A percentile compares a stretch with the other conserved stretches of the same genome.
Conservation (phyloP, 2,888 invertebrate genomes). For the Microchrysa polita region DNA sequence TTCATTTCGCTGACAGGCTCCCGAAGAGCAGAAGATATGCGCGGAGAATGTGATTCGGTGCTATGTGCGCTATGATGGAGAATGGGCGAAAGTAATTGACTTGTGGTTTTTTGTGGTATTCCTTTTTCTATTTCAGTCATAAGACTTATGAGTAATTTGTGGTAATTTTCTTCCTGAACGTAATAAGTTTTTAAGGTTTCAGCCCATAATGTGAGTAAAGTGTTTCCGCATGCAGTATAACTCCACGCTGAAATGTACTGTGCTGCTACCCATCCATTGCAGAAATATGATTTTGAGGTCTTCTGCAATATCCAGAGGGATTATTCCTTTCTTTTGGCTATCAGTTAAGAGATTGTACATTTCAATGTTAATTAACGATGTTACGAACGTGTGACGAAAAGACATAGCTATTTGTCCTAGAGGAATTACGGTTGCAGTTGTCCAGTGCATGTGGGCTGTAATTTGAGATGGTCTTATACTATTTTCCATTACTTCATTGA, state of each 20-base stretch:
- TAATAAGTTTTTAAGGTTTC: slow-evolving; percentile 21
- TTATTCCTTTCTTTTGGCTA: background rate
- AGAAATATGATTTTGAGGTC: background rate
- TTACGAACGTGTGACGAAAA: background rate
- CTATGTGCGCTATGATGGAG: background rate
- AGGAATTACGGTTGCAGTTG: too few relatives aligned
- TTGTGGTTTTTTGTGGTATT: slow-evolving; percentile 31
- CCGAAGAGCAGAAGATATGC: background rate
- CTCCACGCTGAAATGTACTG: slow-evolving; percentile 5
- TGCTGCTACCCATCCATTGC: background rate
- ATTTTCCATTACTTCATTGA: too few relatives aligned
- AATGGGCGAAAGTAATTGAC: slow-evolving; percentile 40
- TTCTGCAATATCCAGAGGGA: background rate
- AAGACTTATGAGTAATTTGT: slow-evolving; percentile 35
- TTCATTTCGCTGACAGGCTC: background rate
- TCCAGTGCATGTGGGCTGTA: too few relatives aligned
- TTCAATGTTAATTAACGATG: background rate
- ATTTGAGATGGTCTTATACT: too few relatives aligned
- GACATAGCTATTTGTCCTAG: too few relatives aligned
- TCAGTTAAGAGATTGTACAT: background rate
- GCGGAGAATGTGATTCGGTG: too few relatives aligned
- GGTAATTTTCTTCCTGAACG: slow-evolving; percentile 32
- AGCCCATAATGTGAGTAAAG: slow-evolving; percentile 18
- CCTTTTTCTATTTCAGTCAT: background rate
- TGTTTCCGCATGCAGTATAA: slow-evolving; percentile 24